Percentiles rank a stretch among this genome's conserved stretches.
Conservation (phyloP, 92 coral and sea anemone species). For the Palythoa heliodiscus region DNA sequence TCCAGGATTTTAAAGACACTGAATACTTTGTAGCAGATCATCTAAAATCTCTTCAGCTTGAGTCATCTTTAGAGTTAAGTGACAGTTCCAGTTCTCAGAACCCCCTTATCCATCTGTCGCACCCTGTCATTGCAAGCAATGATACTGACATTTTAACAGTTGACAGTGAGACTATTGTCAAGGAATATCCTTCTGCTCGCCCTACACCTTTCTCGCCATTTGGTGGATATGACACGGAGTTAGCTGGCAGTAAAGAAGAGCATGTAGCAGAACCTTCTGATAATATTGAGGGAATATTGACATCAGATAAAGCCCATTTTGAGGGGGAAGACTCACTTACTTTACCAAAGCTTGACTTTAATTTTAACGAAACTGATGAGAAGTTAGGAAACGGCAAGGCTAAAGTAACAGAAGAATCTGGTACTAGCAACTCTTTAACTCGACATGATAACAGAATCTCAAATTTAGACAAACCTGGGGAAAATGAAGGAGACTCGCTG, state of each 20-base stretch:
- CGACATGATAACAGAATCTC: background rate
- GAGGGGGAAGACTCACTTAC: slow-evolving; percentile 21
- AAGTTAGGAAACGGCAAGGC: background rate
- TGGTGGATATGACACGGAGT: background rate
- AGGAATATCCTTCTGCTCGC: background rate
- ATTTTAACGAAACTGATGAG: slow-evolving; percentile 5
- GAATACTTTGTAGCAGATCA: background rate
- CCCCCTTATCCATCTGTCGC: slow-evolving; percentile 27
- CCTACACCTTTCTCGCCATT: slow-evolving; percentile 8
- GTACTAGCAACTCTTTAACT: background rate
- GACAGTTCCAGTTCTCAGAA: slow-evolving; percentile 5
- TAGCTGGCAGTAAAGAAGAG: background rate
- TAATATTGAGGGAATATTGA: background rate
- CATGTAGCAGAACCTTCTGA: background rate
- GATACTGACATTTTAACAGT: background rate
- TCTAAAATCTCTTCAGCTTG: background rate
- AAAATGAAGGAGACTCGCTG: background rate
- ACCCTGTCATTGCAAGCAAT: slow-evolving; percentile 22
- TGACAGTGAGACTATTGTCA: background rate
- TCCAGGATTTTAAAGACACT: background rate
- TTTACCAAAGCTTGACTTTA: slow-evolving; percentile 23
- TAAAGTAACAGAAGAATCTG: background rate
- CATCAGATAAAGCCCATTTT: background rate
- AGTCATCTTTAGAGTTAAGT: background rate
- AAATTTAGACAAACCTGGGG: background rate